Evolutionary conservation across 2,113 vertebrate species (phyloP).

Genomic region (Lycaon pictus): DNA sequence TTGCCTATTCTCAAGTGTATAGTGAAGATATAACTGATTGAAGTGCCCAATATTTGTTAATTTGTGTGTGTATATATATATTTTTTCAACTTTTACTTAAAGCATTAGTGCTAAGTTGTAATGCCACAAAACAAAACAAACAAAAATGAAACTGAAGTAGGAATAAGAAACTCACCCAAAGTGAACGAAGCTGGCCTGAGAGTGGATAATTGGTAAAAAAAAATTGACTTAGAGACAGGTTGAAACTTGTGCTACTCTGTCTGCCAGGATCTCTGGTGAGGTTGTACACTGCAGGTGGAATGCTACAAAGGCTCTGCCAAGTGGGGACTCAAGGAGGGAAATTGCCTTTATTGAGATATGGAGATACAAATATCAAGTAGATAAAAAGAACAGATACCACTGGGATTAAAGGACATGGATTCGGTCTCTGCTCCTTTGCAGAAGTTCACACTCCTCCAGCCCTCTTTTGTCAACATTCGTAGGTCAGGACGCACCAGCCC

Average conservation of each 20-base stretch:
- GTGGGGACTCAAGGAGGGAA: not conserved
- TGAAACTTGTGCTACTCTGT: not conserved
- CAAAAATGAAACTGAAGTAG: not conserved
- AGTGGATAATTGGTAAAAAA: not conserved
- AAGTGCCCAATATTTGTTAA: not conserved
- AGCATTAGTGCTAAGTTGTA: not conserved
- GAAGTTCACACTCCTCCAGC: not conserved
- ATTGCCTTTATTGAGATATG: not conserved
- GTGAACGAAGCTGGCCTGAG: not conserved
- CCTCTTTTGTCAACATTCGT: not conserved
- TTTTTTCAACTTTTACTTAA: not conserved
- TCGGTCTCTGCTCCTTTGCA: not conserved
- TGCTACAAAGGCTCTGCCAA: not conserved
- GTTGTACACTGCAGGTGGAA: not conserved
- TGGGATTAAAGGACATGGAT: not conserved
- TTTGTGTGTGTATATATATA: no score
- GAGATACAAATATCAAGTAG: not conserved
- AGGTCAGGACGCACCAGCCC: not conserved
- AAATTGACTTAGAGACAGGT: not conserved
- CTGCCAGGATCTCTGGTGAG: not conserved
- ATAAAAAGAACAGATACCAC: not conserved
- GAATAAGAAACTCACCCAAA: not conserved
- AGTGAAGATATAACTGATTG: not conserved
- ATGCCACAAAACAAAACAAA: not conserved
- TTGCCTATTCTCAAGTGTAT: not conserved